A percentile compares a stretch with the other conserved stretches of the same genome.
Evolutionary conservation across 1,140 invertebrate genomes (phyloP).

Genomic region (Leptonema lineaticorne): DNA sequence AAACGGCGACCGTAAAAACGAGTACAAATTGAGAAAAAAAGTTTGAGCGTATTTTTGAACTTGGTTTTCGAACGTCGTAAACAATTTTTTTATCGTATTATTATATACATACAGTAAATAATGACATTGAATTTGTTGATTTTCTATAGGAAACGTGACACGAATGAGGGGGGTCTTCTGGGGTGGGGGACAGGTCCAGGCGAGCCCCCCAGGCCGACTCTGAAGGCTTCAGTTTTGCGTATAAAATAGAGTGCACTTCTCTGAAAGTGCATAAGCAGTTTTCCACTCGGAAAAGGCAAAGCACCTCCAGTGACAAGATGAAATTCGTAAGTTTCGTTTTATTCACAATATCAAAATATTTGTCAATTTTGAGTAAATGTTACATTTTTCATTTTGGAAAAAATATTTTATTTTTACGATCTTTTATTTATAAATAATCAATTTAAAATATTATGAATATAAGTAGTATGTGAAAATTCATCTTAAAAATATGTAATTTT

Average conservation of each 20-base stretch:
- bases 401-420: too few species aligned
- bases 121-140: conserved; percentile 17
- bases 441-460: too few species aligned
- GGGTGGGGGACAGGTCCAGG: neutral
- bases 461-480: too few species aligned
- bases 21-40: too few species aligned
- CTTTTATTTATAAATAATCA: too few species aligned
- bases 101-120: too few species aligned
- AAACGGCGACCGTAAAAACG: neutral
- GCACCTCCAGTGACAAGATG: too few species aligned
- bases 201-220: neutral
- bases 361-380: too few species aligned
- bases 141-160: conserved; percentile 14
- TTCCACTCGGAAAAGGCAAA: conserved; percentile 23
- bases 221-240: neutral
- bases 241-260: neutral
- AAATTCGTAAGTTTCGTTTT: too few species aligned
- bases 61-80: too few species aligned
- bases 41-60: neutral
- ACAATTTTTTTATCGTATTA: conserved; percentile 10
- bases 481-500: too few species aligned
- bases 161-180: neutral
- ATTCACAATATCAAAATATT: neutral
- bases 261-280: conserved; percentile 16
- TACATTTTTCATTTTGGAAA: too few species aligned